phyloP scores from a whole-genome alignment of 1,140 invertebrate species.

The Drosophila lacteicornis region DNA sequence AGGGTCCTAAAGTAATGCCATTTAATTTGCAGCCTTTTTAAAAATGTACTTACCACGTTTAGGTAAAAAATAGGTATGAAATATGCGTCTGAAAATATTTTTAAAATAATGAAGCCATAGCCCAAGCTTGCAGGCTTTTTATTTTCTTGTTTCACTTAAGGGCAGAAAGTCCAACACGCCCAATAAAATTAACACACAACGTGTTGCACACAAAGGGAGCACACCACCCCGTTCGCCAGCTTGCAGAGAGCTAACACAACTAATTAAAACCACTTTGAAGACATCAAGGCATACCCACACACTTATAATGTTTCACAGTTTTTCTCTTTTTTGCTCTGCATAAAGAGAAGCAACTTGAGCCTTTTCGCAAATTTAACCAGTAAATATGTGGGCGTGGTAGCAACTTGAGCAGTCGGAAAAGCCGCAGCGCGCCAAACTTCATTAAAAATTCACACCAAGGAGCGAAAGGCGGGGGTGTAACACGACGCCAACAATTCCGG shows the following conservation, averaged over 20 bases:
- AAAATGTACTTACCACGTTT: neutral
- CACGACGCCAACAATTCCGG: constrained; percentile 10
- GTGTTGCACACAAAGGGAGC: constrained; percentile 37
- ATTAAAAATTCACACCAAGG: constrained; percentile 14
- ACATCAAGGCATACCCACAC: constrained; percentile 59
- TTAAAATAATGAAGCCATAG: neutral
- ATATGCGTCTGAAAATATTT: neutral
- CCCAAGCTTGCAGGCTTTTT: neutral
- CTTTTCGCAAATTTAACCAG: constrained; percentile 67
- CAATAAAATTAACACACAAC: constrained; percentile 61
- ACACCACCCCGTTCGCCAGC: constrained; percentile 3
- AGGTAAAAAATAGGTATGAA: neutral
- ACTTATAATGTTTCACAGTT: constrained; percentile 40
- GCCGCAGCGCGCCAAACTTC: constrained; percentile 13
- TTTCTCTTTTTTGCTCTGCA: constrained; percentile 1
- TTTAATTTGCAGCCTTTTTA: neutral
- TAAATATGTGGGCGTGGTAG: constrained; percentile 61
- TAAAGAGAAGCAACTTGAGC: constrained; percentile 54
- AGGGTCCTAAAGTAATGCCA: neutral
- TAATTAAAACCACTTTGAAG: constrained; percentile 76
- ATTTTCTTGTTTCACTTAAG: neutral
- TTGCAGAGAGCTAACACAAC: constrained; percentile 65
- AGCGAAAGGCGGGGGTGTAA: neutral
- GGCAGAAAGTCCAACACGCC: neutral
- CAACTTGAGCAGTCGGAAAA: constrained; percentile 11